Percentiles rank a stretch among this genome's conserved stretches.
Conservation (phyloP, 2,888 invertebrate species). For the Cosmorhoe ocellata region DNA sequence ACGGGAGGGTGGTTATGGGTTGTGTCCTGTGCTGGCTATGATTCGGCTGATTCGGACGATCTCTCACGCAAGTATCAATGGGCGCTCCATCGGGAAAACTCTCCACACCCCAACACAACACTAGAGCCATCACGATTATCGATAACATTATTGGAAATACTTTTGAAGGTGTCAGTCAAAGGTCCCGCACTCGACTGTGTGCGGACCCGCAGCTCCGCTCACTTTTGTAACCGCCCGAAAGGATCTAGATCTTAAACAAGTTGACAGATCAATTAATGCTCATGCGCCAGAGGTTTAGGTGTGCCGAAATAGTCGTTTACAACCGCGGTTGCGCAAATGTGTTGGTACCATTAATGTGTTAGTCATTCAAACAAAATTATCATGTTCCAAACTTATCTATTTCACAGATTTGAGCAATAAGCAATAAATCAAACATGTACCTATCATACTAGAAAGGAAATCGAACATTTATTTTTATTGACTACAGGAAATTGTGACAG, state of each 20-base stretch:
- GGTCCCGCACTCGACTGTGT: conserved; percentile 60
- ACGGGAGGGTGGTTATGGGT: conserved; percentile 84
- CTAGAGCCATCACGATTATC: conserved; percentile 54
- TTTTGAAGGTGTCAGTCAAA: conserved; percentile 37
- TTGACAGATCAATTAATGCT: conserved; percentile 65
- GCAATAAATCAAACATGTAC: conserved; percentile 3
- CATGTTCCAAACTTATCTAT: conserved; percentile 5
- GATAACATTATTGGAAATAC: conserved; percentile 48
- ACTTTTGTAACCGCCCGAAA: conserved; percentile 76
- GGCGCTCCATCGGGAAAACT: conserved; percentile 92
- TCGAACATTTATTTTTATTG: background rate
- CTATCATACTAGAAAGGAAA: background rate
- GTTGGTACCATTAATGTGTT: conserved; percentile 15
- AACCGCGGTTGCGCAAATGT: conserved; percentile 45
- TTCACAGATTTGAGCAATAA: conserved; percentile 9
- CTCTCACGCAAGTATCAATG: conserved; percentile 90
- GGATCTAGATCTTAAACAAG: conserved; percentile 69
- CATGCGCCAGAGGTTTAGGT: conserved; percentile 44
- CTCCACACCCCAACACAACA: conserved; percentile 60
- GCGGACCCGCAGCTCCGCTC: conserved; percentile 53
- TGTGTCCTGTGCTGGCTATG: conserved; percentile 89
- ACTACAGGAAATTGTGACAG: conserved; percentile 2
- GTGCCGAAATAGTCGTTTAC: conserved; percentile 49
- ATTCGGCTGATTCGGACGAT: conserved; percentile 88
- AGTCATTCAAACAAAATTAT: conserved; percentile 23